phyloP scores from a whole-genome alignment of 2,113 vertebrate genomes.

The Oncorhynchus keta region DNA sequence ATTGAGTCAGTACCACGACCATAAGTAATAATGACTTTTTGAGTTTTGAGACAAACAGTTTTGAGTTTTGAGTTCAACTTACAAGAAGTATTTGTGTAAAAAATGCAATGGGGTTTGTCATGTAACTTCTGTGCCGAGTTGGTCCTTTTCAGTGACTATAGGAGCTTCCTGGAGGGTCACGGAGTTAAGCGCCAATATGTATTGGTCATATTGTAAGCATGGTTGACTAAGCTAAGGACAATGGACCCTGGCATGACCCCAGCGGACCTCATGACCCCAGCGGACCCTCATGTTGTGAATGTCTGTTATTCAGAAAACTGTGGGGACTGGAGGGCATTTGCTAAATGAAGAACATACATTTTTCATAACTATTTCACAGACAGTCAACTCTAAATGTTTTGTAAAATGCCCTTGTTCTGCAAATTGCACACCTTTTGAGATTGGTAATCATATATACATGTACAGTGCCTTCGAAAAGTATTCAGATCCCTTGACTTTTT shows the following conservation, averaged over 20 bases:
- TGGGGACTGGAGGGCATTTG: not conserved
- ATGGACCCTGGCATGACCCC: not conserved
- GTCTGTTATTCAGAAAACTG: not conserved
- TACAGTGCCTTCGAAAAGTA: no score
- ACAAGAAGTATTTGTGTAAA: no score
- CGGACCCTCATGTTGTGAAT: no score
- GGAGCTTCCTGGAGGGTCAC: slow-evolving; percentile 22
- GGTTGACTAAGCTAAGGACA: not conserved
- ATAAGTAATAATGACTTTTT: no score
- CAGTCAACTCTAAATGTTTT: not conserved
- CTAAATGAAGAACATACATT: not conserved
- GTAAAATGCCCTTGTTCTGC: not conserved
- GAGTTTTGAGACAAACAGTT: no score
- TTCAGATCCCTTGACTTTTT: no score
- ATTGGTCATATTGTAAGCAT: not conserved
- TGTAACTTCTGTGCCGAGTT: no score
- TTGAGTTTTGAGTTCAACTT: no score
- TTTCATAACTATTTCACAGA: not conserved
- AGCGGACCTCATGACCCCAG: not conserved
- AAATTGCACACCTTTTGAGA: not conserved
- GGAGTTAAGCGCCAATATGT: slow-evolving; percentile 28
- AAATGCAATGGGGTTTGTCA: no score
- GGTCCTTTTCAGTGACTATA: slow-evolving; percentile 1
- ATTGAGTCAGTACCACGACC: no score
- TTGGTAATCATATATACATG: not conserved